Conservation (phyloP, 1,140 invertebrate species). For the Rhynchophorus ferrugineus region DNA sequence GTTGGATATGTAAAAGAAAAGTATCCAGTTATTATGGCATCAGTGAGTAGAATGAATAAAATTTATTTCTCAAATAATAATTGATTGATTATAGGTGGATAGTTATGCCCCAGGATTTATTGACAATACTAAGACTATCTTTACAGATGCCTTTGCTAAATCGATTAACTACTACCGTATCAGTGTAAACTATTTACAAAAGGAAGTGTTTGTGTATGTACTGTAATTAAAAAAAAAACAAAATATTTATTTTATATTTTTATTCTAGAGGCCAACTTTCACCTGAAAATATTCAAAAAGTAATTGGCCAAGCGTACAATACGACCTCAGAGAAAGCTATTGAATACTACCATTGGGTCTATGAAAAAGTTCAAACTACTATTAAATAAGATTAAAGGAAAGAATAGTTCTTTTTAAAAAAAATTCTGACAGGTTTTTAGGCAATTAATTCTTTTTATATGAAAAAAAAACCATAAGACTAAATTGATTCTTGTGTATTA, state of each 20-base stretch:
- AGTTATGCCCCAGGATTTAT: constrained; percentile 60
- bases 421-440: constrained; percentile 2
- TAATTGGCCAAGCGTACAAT: constrained; percentile 55
- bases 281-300: constrained; percentile 62
- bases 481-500: background rate
- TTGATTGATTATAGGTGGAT: constrained; percentile 49
- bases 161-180: constrained; percentile 31
- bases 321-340: constrained; percentile 52
- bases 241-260: constrained; percentile 18
- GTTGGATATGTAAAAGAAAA: constrained; percentile 45
- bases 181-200: constrained; percentile 51
- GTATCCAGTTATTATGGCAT: constrained; percentile 51
- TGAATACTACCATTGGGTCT: constrained; percentile 63
- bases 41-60: constrained; percentile 43
- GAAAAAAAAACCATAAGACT: constrained; percentile 1
- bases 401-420: constrained; percentile 11
- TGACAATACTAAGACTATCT: constrained; percentile 47
- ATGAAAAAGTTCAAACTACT: constrained; percentile 54
- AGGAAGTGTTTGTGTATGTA: constrained; percentile 72
- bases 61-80: constrained; percentile 3
- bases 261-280: constrained; percentile 63
- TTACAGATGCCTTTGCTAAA: constrained; percentile 32
- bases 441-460: background rate
- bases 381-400: constrained; percentile 31
- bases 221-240: constrained; percentile 10